phyloP scores from a whole-genome alignment of 2,888 invertebrate species.

The Cordilura impudica region DNA sequence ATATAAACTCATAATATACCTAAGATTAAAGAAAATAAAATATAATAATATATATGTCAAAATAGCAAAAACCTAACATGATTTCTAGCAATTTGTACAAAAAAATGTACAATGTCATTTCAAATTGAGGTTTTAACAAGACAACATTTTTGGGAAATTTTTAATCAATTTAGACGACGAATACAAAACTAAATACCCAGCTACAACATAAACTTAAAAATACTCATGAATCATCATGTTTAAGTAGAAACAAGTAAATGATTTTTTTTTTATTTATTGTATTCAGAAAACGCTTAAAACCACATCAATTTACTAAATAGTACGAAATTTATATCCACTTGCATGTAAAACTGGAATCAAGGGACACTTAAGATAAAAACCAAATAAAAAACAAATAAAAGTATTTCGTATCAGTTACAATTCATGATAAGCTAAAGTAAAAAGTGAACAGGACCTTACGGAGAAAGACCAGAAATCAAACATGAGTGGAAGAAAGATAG shows the following conservation, averaged over 20 bases:
- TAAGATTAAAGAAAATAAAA: too few relatives aligned
- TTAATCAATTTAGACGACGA: slow-evolving; percentile 15
- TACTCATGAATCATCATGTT: too few relatives aligned
- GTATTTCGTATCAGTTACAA: slow-evolving; percentile 65
- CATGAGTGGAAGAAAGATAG: slow-evolving; percentile 7
- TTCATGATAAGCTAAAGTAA: slow-evolving; percentile 55
- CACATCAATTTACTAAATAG: slow-evolving; percentile 4
- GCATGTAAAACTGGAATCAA: not conserved
- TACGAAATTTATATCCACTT: slow-evolving; percentile 15
- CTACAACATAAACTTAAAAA: not conserved
- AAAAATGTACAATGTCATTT: slow-evolving; percentile 30
- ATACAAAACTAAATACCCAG: not conserved
- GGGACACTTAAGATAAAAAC: slow-evolving; percentile 17
- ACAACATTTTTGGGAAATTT: not conserved
- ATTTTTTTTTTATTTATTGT: too few relatives aligned
- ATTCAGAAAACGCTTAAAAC: slow-evolving; percentile 4
- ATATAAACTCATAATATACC: too few relatives aligned
- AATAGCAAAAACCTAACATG: not conserved
- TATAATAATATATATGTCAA: too few relatives aligned
- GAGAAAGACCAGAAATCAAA: not conserved
- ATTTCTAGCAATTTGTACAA: not conserved
- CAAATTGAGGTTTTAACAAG: slow-evolving; percentile 34
- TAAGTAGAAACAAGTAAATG: too few relatives aligned
- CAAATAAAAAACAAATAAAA: slow-evolving; percentile 11
- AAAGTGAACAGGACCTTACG: not conserved